A percentile compares a stretch with the other conserved stretches of the same genome.
phyloP scores from a whole-genome alignment of 2,888 invertebrate genomes.

The Acanthosepion pharaonis region DNA sequence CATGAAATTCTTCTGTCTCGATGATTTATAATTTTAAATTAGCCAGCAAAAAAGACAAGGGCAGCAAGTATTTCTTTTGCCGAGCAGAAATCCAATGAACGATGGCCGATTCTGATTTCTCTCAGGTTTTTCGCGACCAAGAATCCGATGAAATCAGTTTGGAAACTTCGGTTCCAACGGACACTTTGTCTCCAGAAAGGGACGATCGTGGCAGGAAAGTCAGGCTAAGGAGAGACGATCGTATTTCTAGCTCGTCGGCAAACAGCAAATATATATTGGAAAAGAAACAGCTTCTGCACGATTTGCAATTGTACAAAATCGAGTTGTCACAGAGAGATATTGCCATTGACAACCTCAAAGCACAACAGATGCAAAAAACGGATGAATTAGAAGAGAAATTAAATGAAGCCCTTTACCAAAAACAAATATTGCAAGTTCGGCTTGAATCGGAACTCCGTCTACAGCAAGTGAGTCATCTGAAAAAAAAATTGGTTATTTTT shows the following conservation, averaged over 20 bases:
- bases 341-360: slow-evolving; percentile 73
- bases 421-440: slow-evolving; percentile 71
- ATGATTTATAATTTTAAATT: background rate
- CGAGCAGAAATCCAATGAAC: slow-evolving; percentile 44
- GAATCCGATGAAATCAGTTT: slow-evolving; percentile 72
- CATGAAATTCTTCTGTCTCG: background rate
- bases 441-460: slow-evolving; percentile 72
- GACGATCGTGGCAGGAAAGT: slow-evolving; percentile 56
- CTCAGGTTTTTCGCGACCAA: slow-evolving; percentile 68
- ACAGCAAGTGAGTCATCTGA: slow-evolving; percentile 61
- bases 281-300: slow-evolving; percentile 73
- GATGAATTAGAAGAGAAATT: slow-evolving; percentile 74
- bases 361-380: slow-evolving; percentile 69
- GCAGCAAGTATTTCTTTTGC: background rate
- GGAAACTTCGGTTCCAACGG: slow-evolving; percentile 73
- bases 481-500: background rate
- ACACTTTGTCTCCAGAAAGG: slow-evolving; percentile 72
- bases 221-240: slow-evolving; percentile 51
- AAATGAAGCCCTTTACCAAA: slow-evolving; percentile 72
- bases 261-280: slow-evolving; percentile 70
- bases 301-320: slow-evolving; percentile 74
- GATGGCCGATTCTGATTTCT: slow-evolving; percentile 68
- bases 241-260: slow-evolving; percentile 57
- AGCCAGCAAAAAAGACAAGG: background rate
- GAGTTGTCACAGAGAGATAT: slow-evolving; percentile 74